Percentiles rank a stretch among this genome's conserved stretches.
These are phyloP conservation scores for Hirtodrosophila cameraria DNA, from an alignment of 2,888 invertebrate genomes.

Conservation along the genomic window DNA sequence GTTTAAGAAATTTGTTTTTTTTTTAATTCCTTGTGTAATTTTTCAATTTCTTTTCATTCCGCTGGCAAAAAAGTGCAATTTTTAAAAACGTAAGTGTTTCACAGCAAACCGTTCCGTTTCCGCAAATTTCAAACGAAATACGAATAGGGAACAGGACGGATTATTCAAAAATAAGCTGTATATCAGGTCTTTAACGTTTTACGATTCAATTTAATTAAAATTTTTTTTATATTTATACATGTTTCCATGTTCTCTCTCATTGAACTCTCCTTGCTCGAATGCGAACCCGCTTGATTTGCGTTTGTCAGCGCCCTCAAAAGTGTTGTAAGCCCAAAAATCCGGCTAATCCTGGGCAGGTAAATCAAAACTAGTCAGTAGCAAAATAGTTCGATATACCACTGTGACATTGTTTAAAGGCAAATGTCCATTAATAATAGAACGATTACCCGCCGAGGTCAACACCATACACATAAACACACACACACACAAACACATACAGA, in stretches of 20 bases:
- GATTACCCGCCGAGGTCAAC: conserved; percentile 73
- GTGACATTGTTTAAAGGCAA: conserved; percentile 67
- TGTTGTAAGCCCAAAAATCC: conserved; percentile 49
- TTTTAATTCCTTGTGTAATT: too few species aligned
- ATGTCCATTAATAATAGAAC: conserved; percentile 72
- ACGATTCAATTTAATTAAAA: neutral
- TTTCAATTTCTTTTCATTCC: too few species aligned
- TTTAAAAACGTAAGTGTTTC: too few species aligned
- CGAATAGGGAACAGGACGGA: too few species aligned
- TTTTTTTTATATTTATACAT: neutral
- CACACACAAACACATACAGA: conserved; percentile 16
- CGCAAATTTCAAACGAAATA: too few species aligned
- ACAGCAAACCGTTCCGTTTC: too few species aligned
- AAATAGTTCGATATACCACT: conserved; percentile 48
- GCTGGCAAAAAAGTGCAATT: too few species aligned
- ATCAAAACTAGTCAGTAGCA: conserved; percentile 42
- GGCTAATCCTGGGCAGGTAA: conserved; percentile 64
- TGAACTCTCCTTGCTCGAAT: neutral
- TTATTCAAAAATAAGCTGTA: too few species aligned
- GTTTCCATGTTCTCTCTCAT: neutral
- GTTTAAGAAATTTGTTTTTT: too few species aligned
- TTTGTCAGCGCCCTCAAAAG: conserved; percentile 32
- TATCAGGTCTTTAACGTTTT: neutral
- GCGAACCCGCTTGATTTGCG: conserved; percentile 16
- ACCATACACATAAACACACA: conserved; percentile 49